These are phyloP conservation scores for Cephus rjabovi DNA, from an alignment of 2,888 invertebrate species.

Conservation along the genomic window DNA sequence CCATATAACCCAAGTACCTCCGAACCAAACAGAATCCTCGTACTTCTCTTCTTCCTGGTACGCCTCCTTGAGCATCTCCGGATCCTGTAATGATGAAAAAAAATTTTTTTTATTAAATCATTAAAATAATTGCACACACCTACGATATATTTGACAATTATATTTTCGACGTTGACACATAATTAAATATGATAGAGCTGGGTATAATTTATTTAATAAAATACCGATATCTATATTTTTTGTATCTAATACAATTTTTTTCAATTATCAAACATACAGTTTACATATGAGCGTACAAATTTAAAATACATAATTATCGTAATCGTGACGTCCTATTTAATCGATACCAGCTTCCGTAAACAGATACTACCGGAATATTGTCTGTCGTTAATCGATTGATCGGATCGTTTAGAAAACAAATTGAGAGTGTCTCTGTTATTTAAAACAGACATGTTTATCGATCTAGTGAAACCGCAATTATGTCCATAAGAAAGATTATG, in stretches of 20 bases:
- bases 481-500: not conserved
- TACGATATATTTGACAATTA: not conserved
- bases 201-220: not conserved
- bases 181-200: not conserved
- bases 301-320: not conserved
- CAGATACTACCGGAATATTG: not conserved
- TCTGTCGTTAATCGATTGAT: not conserved
- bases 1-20: not conserved
- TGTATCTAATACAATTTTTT: not conserved
- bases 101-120: not conserved
- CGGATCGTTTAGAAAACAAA: not conserved
- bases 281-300: not conserved
- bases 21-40: not conserved
- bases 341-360: not conserved
- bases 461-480: not conserved
- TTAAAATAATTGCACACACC: not conserved
- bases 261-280: not conserved
- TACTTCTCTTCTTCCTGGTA: not conserved
- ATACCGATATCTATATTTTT: not conserved
- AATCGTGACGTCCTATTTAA: not conserved
- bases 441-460: not conserved
- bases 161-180: not conserved
- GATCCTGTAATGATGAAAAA: not conserved
- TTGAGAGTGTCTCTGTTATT: not conserved
- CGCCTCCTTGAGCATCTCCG: not conserved